Percentiles rank a stretch among this genome's conserved stretches.
Conservation (phyloP, 2,888 invertebrate genomes). For the Meloe dianella region DNA sequence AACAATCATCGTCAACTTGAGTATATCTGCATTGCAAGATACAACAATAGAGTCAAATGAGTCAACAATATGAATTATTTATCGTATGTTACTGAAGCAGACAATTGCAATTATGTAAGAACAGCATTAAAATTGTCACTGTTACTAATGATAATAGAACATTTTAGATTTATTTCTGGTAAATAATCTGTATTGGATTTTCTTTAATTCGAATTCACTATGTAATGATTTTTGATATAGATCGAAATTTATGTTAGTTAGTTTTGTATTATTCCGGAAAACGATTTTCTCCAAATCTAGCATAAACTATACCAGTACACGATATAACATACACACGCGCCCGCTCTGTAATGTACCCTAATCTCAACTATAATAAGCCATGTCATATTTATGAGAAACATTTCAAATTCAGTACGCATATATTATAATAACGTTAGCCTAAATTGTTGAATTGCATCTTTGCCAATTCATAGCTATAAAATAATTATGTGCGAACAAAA, state of each 20-base stretch:
- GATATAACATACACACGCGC: slow-evolving; percentile 30
- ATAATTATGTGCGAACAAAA: background rate
- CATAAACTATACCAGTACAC: slow-evolving; percentile 33
- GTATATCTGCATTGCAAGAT: slow-evolving; percentile 34
- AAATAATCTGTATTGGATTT: background rate
- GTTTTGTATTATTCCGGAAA: slow-evolving; percentile 37
- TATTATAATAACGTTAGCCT: slow-evolving; percentile 30
- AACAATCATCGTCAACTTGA: slow-evolving; percentile 27
- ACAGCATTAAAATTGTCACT: slow-evolving; percentile 16
- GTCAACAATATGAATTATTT: slow-evolving; percentile 34
- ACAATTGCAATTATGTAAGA: slow-evolving; percentile 10
- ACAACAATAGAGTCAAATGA: slow-evolving; percentile 34
- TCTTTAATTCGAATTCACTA: slow-evolving; percentile 11
- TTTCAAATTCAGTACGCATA: slow-evolving; percentile 38
- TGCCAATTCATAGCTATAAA: background rate
- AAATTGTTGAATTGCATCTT: slow-evolving; percentile 30
- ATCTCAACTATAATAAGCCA: slow-evolving; percentile 35
- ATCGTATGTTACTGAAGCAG: slow-evolving; percentile 17
- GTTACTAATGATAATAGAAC: background rate
- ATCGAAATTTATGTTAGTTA: slow-evolving; percentile 42
- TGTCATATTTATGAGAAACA: slow-evolving; percentile 39
- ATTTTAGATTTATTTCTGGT: background rate
- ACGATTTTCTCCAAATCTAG: slow-evolving; percentile 35
- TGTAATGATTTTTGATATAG: slow-evolving; percentile 37
- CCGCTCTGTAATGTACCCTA: slow-evolving; percentile 27